phyloP scores from a whole-genome alignment of 2,797 vertebrate genomes.

The Amphiprion clarkii region DNA sequence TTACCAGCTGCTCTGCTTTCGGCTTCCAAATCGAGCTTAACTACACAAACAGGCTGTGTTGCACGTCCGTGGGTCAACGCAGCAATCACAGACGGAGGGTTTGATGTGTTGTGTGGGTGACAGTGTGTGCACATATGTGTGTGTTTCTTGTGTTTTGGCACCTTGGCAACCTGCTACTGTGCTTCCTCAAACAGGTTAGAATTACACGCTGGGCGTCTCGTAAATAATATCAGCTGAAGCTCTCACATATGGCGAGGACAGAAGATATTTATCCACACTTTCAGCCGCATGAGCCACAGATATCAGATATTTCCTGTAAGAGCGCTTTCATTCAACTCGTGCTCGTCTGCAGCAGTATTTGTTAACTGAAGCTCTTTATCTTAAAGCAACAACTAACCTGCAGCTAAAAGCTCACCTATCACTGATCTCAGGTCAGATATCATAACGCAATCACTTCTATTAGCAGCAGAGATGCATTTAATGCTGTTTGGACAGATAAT shows the following conservation, averaged over 20 bases:
- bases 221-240: conserved; percentile 40
- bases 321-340: conserved; percentile 38
- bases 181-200: conserved; percentile 46
- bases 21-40: conserved; percentile 44
- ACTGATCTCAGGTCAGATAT: not conserved
- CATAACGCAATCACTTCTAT: not conserved
- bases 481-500: conserved; percentile 24
- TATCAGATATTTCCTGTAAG: conserved; percentile 51
- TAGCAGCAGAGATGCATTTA: conserved; percentile 36
- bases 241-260: conserved; percentile 48
- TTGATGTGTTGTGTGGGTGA: conserved; percentile 37
- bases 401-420: conserved; percentile 9
- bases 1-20: conserved; percentile 52
- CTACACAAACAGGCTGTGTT: conserved; percentile 37
- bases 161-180: conserved; percentile 64
- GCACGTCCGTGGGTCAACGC: conserved; percentile 48
- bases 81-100: conserved; percentile 43
- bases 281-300: conserved; percentile 30
- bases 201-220: conserved; percentile 31
- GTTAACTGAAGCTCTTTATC: conserved; percentile 25
- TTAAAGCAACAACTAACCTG: not conserved
- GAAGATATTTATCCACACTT: conserved; percentile 48
- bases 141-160: conserved; percentile 59
- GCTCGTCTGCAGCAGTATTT: not conserved
- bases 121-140: conserved; percentile 11